Conservation (phyloP, 2,888 invertebrate species). For the Aradus depressus region DNA sequence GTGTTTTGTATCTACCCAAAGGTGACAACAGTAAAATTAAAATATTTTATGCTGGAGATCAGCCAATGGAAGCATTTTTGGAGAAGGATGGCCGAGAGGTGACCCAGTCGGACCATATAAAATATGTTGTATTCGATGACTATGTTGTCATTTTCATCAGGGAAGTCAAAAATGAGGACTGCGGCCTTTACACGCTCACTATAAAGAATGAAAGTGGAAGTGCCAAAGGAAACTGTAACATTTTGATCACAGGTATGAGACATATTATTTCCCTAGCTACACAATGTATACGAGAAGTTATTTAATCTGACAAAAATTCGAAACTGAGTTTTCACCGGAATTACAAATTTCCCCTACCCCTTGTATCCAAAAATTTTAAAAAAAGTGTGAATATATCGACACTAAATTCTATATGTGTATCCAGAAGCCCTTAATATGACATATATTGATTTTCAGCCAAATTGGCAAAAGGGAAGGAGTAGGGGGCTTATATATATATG, state of each 20-base stretch:
- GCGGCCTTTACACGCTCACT: slow-evolving; percentile 75
- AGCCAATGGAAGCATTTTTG: slow-evolving; percentile 81
- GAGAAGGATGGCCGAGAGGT: slow-evolving; percentile 71
- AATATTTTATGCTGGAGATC: slow-evolving; percentile 91
- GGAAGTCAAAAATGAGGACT: slow-evolving; percentile 80
- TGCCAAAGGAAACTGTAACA: slow-evolving; percentile 68
- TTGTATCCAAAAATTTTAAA: too few relatives aligned
- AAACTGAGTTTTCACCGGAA: too few relatives aligned
- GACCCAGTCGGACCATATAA: slow-evolving; percentile 63
- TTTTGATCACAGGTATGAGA: slow-evolving; percentile 71
- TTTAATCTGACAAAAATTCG: too few relatives aligned
- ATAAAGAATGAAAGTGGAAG: slow-evolving; percentile 87
- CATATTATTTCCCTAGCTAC: too few relatives aligned
- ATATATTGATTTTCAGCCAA: too few relatives aligned
- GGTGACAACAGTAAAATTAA: slow-evolving; percentile 97
- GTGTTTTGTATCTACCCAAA: slow-evolving; percentile 78
- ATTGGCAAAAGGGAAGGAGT: too few relatives aligned
- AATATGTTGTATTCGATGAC: slow-evolving; percentile 90
- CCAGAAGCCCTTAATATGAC: too few relatives aligned
- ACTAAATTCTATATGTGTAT: too few relatives aligned
- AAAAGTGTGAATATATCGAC: too few relatives aligned
- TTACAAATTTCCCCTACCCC: too few relatives aligned
- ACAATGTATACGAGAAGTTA: too few relatives aligned
- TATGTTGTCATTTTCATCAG: slow-evolving; percentile 92
- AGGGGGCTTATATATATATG: too few relatives aligned